phyloP scores from a whole-genome alignment of 2,888 invertebrate genomes.

The Eucera pruinosa region DNA sequence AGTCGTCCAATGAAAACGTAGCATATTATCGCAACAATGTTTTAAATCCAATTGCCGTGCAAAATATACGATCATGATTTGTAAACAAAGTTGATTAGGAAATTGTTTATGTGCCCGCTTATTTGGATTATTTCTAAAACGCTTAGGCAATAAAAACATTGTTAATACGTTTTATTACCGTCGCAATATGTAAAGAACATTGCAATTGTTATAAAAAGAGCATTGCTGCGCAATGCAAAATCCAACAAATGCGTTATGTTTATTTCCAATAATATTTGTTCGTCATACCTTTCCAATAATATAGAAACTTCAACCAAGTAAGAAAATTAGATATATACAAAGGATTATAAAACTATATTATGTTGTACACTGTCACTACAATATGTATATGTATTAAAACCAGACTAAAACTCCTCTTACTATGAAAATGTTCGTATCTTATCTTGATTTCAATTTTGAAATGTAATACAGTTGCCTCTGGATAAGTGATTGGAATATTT shows the following conservation, averaged over 20 bases:
- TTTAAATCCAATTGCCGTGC: slow-evolving; percentile 3
- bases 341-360: slow-evolving; percentile 7
- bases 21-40: background rate
- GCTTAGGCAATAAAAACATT: slow-evolving; percentile 73
- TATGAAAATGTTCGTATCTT: slow-evolving; percentile 19
- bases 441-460: background rate
- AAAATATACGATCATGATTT: slow-evolving; percentile 1
- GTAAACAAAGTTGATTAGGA: no score
- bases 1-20: background rate
- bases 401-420: slow-evolving; percentile 4
- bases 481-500: no score
- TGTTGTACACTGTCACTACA: slow-evolving; percentile 9
- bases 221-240: slow-evolving; percentile 79
- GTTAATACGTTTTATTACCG: slow-evolving; percentile 76
- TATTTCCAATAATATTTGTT: slow-evolving; percentile 47
- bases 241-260: slow-evolving; percentile 56
- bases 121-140: slow-evolving; percentile 39
- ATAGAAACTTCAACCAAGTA: slow-evolving; percentile 15
- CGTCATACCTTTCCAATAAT: slow-evolving; percentile 36
- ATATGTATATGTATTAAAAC: slow-evolving; percentile 21
- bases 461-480: background rate
- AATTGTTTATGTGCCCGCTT: slow-evolving; percentile 41
- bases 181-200: slow-evolving; percentile 74
- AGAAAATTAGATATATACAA: slow-evolving; percentile 16
- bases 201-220: slow-evolving; percentile 77